Evolutionary conservation across 92 coral and sea anemone species (phyloP).

Genomic region (Meandrina meandrites): DNA sequence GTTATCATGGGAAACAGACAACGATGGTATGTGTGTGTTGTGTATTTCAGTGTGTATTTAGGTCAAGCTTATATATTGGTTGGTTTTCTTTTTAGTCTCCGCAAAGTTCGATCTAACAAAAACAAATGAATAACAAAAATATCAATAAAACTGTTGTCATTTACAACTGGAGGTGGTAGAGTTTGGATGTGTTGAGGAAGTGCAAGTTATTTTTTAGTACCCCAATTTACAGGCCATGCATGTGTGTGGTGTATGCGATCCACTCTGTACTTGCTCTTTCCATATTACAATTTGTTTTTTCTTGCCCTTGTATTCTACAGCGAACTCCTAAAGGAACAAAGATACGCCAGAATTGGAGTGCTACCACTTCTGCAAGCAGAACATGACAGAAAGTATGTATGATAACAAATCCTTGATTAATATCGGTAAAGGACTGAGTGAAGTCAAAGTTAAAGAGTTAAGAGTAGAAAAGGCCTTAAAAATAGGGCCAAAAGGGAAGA

Average conservation of each 20-base stretch:
- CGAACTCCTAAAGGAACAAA: constrained; percentile 84
- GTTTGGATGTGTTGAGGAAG: not conserved
- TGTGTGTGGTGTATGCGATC: not conserved
- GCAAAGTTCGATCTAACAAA: not conserved
- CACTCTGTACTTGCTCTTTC: not conserved
- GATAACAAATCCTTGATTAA: not conserved
- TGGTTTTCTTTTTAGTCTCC: not conserved
- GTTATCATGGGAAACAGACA: constrained; percentile 90
- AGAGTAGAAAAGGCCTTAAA: too few relatives aligned
- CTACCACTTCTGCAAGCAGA: constrained; percentile 96
- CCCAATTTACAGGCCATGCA: not conserved
- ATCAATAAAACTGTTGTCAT: not conserved
- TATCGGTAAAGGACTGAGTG: too few relatives aligned
- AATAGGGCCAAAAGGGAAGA: too few relatives aligned
- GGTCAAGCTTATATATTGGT: not conserved
- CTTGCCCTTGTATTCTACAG: constrained; percentile 46
- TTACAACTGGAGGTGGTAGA: not conserved
- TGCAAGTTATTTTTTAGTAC: not conserved
- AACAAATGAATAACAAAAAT: not conserved
- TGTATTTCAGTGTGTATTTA: not conserved
- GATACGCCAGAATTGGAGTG: constrained; percentile 91
- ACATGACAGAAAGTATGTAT: constrained; percentile 91
- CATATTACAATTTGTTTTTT: too few relatives aligned
- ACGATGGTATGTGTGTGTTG: constrained; percentile 71
- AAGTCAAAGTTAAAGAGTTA: too few relatives aligned